phyloP scores from a whole-genome alignment of 1,140 invertebrate genomes.

The Sycophaga agraensis region DNA sequence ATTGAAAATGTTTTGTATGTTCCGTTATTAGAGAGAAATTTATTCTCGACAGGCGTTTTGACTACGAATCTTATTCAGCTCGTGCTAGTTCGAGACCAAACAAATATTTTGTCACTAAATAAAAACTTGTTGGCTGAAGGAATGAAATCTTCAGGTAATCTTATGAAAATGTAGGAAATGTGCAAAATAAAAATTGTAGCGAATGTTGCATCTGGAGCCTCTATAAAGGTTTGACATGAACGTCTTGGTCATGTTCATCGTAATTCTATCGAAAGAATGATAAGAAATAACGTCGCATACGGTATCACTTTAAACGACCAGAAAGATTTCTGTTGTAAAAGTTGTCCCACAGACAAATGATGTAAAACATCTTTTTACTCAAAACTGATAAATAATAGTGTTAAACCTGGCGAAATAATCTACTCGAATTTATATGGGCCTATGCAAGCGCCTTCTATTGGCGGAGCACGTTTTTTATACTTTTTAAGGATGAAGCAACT shows the following conservation, averaged over 20 bases:
- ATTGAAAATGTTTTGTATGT: conserved; percentile 28
- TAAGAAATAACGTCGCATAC: neutral
- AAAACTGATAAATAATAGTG: neutral
- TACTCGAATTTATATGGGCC: conserved; percentile 36
- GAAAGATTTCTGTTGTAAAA: neutral
- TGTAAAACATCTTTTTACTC: neutral
- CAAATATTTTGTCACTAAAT: conserved; percentile 7
- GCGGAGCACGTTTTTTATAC: conserved; percentile 18
- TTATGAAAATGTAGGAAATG: conserved; percentile 8
- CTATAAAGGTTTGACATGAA: neutral
- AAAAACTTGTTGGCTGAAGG: neutral
- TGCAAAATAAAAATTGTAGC: neutral
- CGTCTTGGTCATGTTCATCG: neutral
- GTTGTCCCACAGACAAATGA: neutral
- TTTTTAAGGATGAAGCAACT: conserved; percentile 32
- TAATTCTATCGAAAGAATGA: neutral
- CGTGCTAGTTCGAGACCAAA: conserved; percentile 3
- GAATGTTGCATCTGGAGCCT: neutral
- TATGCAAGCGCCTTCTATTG: conserved; percentile 12
- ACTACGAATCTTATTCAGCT: conserved; percentile 20
- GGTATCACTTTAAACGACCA: neutral
- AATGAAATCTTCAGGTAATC: neutral
- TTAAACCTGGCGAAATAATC: conserved; percentile 21
- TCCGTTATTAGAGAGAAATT: conserved; percentile 21
- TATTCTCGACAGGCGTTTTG: conserved; percentile 29